A percentile compares a stretch with the other conserved stretches of the same genome.
Conservation (phyloP, 2,888 invertebrate species). For the Metacarcinus magister region DNA sequence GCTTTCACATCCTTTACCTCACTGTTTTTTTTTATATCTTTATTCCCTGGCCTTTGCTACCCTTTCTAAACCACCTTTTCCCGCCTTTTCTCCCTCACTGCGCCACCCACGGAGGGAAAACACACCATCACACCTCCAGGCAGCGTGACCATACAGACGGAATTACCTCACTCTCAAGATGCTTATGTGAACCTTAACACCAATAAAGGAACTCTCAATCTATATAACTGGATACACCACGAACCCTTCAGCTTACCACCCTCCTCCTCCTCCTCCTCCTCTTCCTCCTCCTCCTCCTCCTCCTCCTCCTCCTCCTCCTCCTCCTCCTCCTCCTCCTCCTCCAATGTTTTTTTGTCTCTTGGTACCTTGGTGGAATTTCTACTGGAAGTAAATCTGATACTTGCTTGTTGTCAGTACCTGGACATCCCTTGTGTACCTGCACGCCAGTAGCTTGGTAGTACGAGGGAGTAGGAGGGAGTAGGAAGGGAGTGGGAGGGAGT, state of each 20-base stretch:
- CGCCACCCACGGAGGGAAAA: no score
- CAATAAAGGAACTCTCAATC: neutral
- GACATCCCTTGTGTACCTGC: neutral
- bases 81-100: neutral
- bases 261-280: no score
- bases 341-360: neutral
- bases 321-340: neutral
- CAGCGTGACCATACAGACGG: neutral
- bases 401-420: constrained; percentile 6
- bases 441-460: constrained; percentile 1
- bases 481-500: neutral
- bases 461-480: neutral
- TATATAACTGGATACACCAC: neutral
- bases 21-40: neutral
- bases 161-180: neutral
- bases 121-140: neutral
- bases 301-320: neutral
- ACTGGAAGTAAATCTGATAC: constrained; percentile 37
- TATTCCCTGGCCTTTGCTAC: neutral
- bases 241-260: neutral
- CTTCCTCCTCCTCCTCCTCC: neutral
- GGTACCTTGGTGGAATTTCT: neutral
- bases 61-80: neutral
- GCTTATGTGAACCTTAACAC: neutral
- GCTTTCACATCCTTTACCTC: neutral